Percentiles rank a stretch among this genome's conserved stretches.
Conservation (phyloP, 2,113 vertebrate genomes). For the Mugil cephalus region DNA sequence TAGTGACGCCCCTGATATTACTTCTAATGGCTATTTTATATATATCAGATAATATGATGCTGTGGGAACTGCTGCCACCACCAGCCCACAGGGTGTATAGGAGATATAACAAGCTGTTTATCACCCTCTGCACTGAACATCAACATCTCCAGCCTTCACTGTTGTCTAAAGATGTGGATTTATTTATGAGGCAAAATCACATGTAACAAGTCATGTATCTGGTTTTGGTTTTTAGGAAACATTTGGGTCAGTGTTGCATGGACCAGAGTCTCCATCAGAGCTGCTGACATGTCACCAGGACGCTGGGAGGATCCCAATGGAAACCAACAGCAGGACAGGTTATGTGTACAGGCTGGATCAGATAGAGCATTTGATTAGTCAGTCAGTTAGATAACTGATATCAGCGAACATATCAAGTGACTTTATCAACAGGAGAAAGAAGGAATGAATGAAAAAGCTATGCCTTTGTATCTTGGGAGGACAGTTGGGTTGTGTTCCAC, state of each 20-base stretch:
- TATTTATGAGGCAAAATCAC: not conserved
- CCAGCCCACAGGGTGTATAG: no score
- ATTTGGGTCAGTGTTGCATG: conserved; percentile 1
- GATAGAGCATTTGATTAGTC: not conserved
- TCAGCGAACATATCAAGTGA: not conserved
- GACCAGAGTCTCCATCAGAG: conserved; percentile 27
- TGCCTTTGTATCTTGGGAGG: conserved; percentile 25
- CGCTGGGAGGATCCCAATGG: conserved; percentile 25
- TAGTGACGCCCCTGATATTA: no score
- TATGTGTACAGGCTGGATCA: conserved; percentile 59
- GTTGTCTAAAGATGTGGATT: not conserved
- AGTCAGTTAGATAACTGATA: not conserved
- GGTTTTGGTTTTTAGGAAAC: conserved; percentile 39
- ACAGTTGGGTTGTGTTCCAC: conserved; percentile 63
- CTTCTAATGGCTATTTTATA: no score
- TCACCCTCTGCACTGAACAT: not conserved
- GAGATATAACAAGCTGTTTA: no score
- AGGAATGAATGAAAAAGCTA: not conserved
- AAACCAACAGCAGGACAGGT: conserved; percentile 63
- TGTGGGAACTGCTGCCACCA: not conserved
- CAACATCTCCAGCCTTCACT: not conserved
- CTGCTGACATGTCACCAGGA: conserved; percentile 30
- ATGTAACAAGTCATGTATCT: not conserved
- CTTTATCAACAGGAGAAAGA: not conserved
- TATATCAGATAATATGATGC: not conserved